Evolutionary conservation across 2,888 invertebrate species (phyloP), one percentile per base, ranked within the genome.

Genomic region (Nematopogon swammerdamellus): DNA sequence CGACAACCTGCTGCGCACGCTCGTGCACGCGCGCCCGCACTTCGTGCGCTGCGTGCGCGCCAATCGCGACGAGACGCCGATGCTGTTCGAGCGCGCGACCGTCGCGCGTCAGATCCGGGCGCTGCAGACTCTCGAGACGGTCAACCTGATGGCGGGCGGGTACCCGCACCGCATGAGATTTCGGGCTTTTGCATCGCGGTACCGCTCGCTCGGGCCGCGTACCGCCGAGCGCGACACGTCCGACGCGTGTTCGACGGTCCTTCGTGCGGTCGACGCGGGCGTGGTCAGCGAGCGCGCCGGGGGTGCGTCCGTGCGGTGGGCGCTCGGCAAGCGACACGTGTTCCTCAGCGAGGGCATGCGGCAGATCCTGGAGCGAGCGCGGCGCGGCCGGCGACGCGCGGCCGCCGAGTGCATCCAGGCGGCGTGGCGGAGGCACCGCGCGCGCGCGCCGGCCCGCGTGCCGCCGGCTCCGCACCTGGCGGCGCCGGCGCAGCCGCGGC

Each of bases 141-240:
- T 95, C 17, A 95, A 95, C 69, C 77, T 97, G 53, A 96, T 96
- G 95, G 94, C 95, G 14, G 92, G 92, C 61, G 95, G 95, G 8
- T 95, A 92, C 71, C 96, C 96, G 19, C 96, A 97, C 69, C 84
- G 95, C 59, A 93, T 96, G 94, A 85, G 95, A 19, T 96, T 95
- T 72, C 95, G 93, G 66, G 92, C 92, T 36, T 96, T 96, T 73
- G 90, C 90, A 65, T 83, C 86, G 1, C 85, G 95, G 20, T 97
- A 96, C 75, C 84, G 91, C 57, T 84, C 93, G 63, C 76, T 95
- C 59, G 92, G 91, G 49, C 88, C 91, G n/a, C 91, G 91, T 64
- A 85, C 86, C 54, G 82, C 81, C 60, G 86, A 86, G 59, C 81
- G 84, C 58, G 81, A 84, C 50, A 75, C 82, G 25, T 58, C 73